These are phyloP conservation scores for Colossoma macropomum DNA, from an alignment of 2,113 vertebrate genomes.

Conservation along the genomic window DNA sequence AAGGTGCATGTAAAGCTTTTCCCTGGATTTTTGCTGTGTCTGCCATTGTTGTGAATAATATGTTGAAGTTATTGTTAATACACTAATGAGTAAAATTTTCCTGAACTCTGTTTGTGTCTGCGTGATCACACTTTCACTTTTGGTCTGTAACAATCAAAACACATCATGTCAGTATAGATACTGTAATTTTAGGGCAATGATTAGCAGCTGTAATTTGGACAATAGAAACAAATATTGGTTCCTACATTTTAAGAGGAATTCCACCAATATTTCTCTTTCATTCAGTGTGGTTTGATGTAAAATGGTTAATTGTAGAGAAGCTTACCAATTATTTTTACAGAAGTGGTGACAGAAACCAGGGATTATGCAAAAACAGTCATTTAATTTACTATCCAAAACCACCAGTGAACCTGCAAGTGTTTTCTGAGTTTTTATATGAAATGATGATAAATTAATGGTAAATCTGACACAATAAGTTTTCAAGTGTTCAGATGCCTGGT, in stretches of 20 bases:
- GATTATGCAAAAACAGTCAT: not conserved
- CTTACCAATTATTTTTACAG: not conserved
- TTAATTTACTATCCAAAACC: too few relatives aligned
- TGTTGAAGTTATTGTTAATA: conserved; percentile 6
- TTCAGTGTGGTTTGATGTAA: not conserved
- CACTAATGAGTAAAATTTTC: not conserved
- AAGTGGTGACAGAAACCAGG: not conserved
- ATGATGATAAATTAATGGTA: too few relatives aligned
- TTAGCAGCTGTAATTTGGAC: too few relatives aligned
- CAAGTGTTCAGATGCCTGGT: too few relatives aligned
- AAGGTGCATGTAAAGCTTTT: not conserved
- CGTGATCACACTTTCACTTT: not conserved
- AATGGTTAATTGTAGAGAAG: not conserved
- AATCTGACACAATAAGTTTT: too few relatives aligned
- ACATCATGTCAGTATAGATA: not conserved
- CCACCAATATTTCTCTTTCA: not conserved
- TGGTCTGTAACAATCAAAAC: not conserved
- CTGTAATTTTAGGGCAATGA: too few relatives aligned
- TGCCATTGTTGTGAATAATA: conserved; percentile 35
- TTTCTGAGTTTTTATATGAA: too few relatives aligned
- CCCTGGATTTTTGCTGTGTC: conserved; percentile 33
- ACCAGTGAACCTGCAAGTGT: too few relatives aligned
- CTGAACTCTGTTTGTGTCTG: not conserved
- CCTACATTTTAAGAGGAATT: too few relatives aligned
- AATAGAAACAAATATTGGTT: too few relatives aligned